A percentile compares a stretch with the other conserved stretches of the same genome.
These are phyloP conservation scores for Pantherophis vulpinus DNA, from an alignment of 2,797 vertebrate species.

Conservation along the genomic window DNA sequence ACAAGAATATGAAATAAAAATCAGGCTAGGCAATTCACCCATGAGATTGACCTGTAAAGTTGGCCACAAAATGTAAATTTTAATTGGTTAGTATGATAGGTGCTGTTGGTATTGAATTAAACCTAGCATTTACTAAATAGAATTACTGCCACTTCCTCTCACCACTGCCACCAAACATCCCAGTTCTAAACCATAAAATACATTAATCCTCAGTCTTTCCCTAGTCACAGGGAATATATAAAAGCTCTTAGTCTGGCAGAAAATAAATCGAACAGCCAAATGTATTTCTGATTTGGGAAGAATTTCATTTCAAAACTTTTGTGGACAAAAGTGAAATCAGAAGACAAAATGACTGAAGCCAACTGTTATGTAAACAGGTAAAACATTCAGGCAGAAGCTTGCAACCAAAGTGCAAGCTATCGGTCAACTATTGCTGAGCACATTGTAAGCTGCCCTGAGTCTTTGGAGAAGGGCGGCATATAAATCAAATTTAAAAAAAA, in stretches of 20 bases:
- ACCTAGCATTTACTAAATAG: not conserved
- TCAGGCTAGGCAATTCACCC: not conserved
- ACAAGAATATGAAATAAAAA: not conserved
- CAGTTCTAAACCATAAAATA: not conserved
- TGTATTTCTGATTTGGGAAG: not conserved
- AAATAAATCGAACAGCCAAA: not conserved
- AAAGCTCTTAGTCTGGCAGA: not conserved
- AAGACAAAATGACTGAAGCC: not conserved
- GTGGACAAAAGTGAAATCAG: not conserved
- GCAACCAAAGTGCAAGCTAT: constrained; percentile 13
- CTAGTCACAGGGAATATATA: not conserved
- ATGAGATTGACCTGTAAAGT: not conserved
- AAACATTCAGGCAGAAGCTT: not conserved
- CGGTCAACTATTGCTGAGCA: no score
- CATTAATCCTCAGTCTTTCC: not conserved
- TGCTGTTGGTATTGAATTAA: not conserved
- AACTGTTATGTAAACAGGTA: not conserved
- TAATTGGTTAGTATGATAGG: not conserved
- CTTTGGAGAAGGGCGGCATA: no score
- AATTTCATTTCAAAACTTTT: not conserved
- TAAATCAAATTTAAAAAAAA: no score
- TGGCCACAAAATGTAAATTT: not conserved
- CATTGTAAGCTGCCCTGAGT: no score
- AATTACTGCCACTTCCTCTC: not conserved
- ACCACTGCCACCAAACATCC: not conserved